Percentiles rank a stretch among this genome's conserved stretches.
phyloP scores from a whole-genome alignment of 1,140 invertebrate species.

The Lepidotrigona ventralis region DNA sequence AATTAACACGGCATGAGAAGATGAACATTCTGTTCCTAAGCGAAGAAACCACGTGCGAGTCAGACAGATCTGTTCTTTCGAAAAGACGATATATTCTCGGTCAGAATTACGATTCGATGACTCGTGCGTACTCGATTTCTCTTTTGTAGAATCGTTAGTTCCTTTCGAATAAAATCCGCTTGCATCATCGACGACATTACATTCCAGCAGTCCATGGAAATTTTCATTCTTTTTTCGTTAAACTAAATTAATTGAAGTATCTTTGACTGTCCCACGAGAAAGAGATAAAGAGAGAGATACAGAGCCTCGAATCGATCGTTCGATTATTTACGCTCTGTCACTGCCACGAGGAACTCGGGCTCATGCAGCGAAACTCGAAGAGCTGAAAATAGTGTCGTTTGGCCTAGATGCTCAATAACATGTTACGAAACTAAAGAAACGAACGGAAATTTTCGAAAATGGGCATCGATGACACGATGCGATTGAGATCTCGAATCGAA shows the following conservation, averaged over 20 bases:
- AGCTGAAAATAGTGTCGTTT: constrained; percentile 21
- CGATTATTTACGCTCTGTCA: neutral
- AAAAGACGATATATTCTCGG: neutral
- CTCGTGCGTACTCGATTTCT: neutral
- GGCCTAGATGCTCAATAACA: constrained; percentile 42
- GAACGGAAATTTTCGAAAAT: neutral
- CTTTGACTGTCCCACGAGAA: neutral
- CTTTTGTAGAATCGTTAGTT: too few species aligned
- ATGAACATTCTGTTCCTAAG: neutral
- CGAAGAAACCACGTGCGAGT: neutral
- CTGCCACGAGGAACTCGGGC: neutral
- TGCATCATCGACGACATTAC: constrained; percentile 1
- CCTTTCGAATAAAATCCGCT: neutral
- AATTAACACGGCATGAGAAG: neutral
- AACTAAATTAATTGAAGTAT: constrained; percentile 1
- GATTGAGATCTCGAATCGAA: neutral
- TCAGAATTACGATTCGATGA: neutral
- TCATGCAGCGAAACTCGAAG: neutral
- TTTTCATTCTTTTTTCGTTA: neutral
- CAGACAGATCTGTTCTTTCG: neutral
- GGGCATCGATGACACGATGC: neutral
- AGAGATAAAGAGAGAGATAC: neutral
- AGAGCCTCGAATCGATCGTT: neutral
- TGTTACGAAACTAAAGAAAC: neutral
- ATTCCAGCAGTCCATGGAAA: neutral